A percentile compares a stretch with the other conserved stretches of the same genome.
These are phyloP conservation scores for Lepus timidus DNA, from an alignment of 2,113 vertebrate species.

Conservation along the genomic window DNA sequence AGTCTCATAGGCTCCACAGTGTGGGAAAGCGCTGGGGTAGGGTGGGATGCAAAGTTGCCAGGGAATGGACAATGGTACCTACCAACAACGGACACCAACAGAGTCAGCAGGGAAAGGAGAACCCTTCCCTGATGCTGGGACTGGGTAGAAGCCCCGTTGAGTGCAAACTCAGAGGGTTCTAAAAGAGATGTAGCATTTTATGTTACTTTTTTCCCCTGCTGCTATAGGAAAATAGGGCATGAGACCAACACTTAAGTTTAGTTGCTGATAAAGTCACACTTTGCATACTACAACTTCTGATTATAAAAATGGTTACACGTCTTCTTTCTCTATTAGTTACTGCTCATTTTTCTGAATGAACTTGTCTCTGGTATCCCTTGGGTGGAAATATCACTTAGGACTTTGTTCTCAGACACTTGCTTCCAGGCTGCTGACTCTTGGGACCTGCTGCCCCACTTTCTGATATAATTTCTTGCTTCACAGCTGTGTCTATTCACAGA, in stretches of 20 bases:
- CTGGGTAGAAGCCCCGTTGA: background rate
- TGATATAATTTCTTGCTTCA: background rate
- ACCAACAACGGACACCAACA: rapidly evolving
- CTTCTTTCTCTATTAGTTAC: background rate
- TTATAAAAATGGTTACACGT: background rate
- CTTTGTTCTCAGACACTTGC: background rate
- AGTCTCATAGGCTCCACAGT: background rate
- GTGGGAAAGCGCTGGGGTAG: rapidly evolving
- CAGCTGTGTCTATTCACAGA: background rate
- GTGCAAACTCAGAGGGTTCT: background rate
- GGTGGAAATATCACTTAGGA: background rate
- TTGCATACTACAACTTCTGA: background rate
- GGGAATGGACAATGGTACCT: rapidly evolving
- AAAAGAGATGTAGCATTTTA: background rate
- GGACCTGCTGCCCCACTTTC: background rate
- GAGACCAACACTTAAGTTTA: background rate
- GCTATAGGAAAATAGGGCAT: background rate
- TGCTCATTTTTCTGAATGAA: background rate
- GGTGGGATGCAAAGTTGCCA: background rate
- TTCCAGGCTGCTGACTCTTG: background rate
- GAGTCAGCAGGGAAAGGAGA: rapidly evolving
- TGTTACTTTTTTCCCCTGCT: background rate
- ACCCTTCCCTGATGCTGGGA: background rate
- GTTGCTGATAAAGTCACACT: background rate
- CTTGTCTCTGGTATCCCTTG: rapidly evolving